Conservation (phyloP, 2,113 vertebrate genomes). For the Nycticorax nycticorax region DNA sequence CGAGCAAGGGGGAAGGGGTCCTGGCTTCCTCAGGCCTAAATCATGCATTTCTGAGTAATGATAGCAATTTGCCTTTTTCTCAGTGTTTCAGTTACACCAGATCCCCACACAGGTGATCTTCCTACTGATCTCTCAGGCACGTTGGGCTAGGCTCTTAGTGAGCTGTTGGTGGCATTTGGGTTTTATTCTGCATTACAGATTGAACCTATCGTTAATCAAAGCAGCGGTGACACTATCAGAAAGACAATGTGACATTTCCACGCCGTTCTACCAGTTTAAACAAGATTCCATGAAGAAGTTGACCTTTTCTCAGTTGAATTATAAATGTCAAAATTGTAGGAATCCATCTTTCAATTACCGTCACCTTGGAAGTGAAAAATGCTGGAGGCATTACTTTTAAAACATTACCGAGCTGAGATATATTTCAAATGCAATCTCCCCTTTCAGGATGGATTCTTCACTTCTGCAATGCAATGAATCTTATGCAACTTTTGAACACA, state of each 20-base stretch:
- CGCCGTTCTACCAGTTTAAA: background rate
- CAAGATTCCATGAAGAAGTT: constrained; percentile 34
- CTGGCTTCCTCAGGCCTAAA: no score
- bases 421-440: constrained; percentile 25
- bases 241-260: constrained; percentile 43
- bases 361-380: constrained; percentile 56
- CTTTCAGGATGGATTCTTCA: background rate
- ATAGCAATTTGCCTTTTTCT: background rate
- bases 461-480: background rate
- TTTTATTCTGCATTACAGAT: constrained; percentile 19
- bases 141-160: background rate
- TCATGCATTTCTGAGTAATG: background rate
- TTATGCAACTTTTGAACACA: background rate
- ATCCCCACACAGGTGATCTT: background rate
- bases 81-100: background rate
- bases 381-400: constrained; percentile 14
- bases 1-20: background rate
- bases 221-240: constrained; percentile 9
- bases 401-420: constrained; percentile 30
- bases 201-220: constrained; percentile 56
- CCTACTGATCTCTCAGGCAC: background rate
- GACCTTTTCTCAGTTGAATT: constrained; percentile 63
- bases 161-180: background rate
- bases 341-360: constrained; percentile 59
- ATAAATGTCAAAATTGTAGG: constrained; percentile 63